A percentile compares a stretch with the other conserved stretches of the same genome.
Conservation (phyloP, 2,888 invertebrate genomes). For the Trichopoda pennipes region DNA sequence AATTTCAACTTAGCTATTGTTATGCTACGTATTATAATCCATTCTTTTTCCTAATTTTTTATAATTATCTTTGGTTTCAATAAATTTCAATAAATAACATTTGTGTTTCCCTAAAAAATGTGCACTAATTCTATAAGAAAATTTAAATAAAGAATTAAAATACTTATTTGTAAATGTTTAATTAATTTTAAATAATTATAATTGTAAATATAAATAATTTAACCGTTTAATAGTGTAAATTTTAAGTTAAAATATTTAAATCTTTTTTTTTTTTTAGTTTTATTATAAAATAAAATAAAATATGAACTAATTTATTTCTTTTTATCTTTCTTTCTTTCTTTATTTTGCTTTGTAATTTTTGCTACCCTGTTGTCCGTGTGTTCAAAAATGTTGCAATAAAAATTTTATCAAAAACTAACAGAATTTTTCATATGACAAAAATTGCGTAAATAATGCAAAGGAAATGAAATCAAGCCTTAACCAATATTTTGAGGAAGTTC, state of each 20-base stretch:
- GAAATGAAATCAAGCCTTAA: constrained; percentile 57
- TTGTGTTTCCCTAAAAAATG: constrained; percentile 33
- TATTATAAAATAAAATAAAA: constrained; percentile 30
- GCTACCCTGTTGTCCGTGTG: constrained; percentile 11
- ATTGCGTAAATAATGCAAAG: constrained; percentile 51
- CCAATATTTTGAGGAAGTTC: constrained; percentile 59
- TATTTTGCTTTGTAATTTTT: constrained; percentile 61
- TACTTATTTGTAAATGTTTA: constrained; percentile 57
- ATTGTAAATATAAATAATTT: constrained; percentile 41
- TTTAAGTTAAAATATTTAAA: constrained; percentile 56
- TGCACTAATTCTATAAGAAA: constrained; percentile 56
- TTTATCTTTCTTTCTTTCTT: constrained; percentile 59
- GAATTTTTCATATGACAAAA: constrained; percentile 67
- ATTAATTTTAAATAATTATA: constrained; percentile 38
- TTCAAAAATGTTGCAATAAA: constrained; percentile 9
- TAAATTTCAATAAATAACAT: constrained; percentile 34
- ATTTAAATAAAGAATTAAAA: background rate
- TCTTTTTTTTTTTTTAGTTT: constrained; percentile 17
- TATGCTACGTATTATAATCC: too few relatives aligned
- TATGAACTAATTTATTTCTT: constrained; percentile 57
- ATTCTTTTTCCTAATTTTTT: background rate
- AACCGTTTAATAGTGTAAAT: constrained; percentile 44
- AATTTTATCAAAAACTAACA: constrained; percentile 40
- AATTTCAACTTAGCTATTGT: background rate
- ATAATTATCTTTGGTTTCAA: constrained; percentile 7